Evolutionary conservation across 2,113 vertebrate species (phyloP), one percentile per base, ranked within the genome.

Genomic region (Urocolius indicus): DNA sequence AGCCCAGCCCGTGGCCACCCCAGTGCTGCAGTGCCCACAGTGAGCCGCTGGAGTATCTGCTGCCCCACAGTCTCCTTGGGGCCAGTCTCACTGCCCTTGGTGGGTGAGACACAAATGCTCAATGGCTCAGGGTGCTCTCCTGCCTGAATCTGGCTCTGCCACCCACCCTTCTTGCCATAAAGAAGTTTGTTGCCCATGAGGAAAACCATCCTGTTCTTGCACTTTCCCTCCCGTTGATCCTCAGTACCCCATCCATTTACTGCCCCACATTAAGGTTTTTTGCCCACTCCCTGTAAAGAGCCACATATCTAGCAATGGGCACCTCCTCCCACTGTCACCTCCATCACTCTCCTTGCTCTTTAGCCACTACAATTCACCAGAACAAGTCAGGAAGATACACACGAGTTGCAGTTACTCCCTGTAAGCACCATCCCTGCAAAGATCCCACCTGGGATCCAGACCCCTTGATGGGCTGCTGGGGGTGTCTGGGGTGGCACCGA

Each of bases 21-120:
- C 0, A 0, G 2, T 52, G 19, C 29, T 34, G 54, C 32, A 10
- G 32, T 36, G 52, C 7, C 52, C 24, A 3, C 0, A 5, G 29
- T 0, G 13, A 46, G 54, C 23, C 1, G 1, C 49, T 19, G 22
- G 30, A 48, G 22, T 48, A 75, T 46, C 8, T 69, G 46, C 77
- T 67, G 36, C 52, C 21, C 36, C 46, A 1, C 10, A 26, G 16
- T 34, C 32, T 63, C 62, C 38, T 8, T 38, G 49, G 22, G 59
- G 27, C 19, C 43, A 46, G 15, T 52, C 32, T 69, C 0, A 2
- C 46, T 89, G 65, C 59, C 1, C 38, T 41, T 41, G 12, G 1
- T 1, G 9, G 22, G 41, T 65, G n/a, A 41, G 10, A 61, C 0
- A 22, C 1, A 5, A 23, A 45, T 57, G 63, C 67, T 66, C 18